These are phyloP conservation scores for Halcyon malimbica DNA, from an alignment of 2,113 vertebrate genomes.

Conservation along the genomic window DNA sequence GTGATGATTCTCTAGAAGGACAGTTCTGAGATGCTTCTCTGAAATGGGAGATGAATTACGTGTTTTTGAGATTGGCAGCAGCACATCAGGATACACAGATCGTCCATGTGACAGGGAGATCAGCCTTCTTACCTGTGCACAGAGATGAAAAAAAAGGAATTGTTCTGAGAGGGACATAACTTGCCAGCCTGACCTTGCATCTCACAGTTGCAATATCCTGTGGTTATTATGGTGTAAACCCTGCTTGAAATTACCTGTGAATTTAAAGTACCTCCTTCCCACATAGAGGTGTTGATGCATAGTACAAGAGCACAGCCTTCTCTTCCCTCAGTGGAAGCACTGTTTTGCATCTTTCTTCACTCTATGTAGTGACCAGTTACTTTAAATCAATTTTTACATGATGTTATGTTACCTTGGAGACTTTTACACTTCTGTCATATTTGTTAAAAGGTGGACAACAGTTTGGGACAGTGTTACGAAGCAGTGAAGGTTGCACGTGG, in stretches of 20 bases:
- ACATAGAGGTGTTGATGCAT: not conserved
- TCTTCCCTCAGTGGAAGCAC: not conserved
- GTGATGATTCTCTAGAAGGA: not conserved
- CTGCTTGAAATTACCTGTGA: not conserved
- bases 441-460: not conserved
- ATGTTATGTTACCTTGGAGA: not conserved
- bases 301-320: not conserved
- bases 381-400: not conserved
- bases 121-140: not conserved
- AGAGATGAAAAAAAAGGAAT: not conserved
- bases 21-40: not conserved
- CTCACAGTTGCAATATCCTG: not conserved
- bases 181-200: not conserved
- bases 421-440: not conserved
- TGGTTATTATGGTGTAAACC: not conserved
- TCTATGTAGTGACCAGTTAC: not conserved
- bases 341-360: not conserved
- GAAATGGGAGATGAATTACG: not conserved
- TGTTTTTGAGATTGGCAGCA: not conserved
- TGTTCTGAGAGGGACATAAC: not conserved
- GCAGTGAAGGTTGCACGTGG: not conserved
- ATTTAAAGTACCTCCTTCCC: not conserved
- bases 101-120: fast-evolving
- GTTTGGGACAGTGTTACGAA: not conserved
- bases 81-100: not conserved